Evolutionary conservation across 2,797 vertebrate species (phyloP).

Genomic region (Sebastes variabilis): DNA sequence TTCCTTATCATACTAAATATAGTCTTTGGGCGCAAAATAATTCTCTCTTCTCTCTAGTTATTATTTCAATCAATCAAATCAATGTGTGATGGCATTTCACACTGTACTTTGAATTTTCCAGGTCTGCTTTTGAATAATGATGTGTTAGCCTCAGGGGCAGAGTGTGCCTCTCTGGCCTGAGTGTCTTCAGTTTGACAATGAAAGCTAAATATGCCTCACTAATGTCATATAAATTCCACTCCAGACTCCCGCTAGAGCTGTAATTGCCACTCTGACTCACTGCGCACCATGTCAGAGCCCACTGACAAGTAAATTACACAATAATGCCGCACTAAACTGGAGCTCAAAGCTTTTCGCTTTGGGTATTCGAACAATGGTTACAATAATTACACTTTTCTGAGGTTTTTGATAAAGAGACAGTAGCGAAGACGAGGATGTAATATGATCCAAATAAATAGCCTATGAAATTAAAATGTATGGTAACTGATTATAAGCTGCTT

Average conservation of each 20-base stretch:
- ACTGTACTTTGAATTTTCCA: slow-evolving; percentile 27
- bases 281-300: slow-evolving; percentile 42
- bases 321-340: slow-evolving; percentile 46
- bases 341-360: slow-evolving; percentile 31
- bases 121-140: slow-evolving; percentile 43
- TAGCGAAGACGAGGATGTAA: not conserved
- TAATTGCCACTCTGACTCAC: slow-evolving; percentile 63
- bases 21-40: not conserved
- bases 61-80: slow-evolving; percentile 21
- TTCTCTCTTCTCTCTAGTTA: not conserved
- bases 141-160: slow-evolving; percentile 40
- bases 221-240: slow-evolving; percentile 69
- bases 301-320: slow-evolving; percentile 58
- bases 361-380: slow-evolving; percentile 12
- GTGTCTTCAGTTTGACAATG: slow-evolving; percentile 52
- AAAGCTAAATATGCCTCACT: slow-evolving; percentile 66
- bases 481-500: not conserved
- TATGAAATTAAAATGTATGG: not conserved
- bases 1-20: no score
- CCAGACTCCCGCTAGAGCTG: slow-evolving; percentile 41
- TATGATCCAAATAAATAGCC: slow-evolving; percentile 6
- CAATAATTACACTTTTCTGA: slow-evolving; percentile 22
- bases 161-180: slow-evolving; percentile 42
- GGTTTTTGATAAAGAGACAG: not conserved
- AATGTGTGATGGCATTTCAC: not conserved